Evolutionary conservation across 1,140 invertebrate species (phyloP), one percentile per base, ranked within the genome.

Genomic region (Drosophila guanche): DNA sequence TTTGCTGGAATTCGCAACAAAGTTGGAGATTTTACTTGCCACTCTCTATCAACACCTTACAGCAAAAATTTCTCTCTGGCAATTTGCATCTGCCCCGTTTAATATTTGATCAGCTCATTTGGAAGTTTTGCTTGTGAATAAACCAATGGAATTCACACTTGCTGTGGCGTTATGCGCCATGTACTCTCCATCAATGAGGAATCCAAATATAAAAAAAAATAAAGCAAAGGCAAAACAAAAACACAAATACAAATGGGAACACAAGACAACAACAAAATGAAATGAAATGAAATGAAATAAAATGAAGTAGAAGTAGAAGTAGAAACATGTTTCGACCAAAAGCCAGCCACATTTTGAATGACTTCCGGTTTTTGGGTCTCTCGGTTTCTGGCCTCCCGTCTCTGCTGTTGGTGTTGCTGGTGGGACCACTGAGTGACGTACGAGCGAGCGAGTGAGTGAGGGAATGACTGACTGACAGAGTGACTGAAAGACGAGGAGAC

Each of bases 301-400:
- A 20, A 25, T 16, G n/a, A 12, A 33, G 16, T n/a, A 42, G 14
- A 16, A 5, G 14, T 27, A 54, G 58, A 68, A 58, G 47, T 42
- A 52, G 68, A 74, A 57, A 74, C 60, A 52, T 74, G 69, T 53
- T 74, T 65, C 70, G 51, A 27, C 41, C 43, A 37, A 37, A 55
- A 55, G 10, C 53, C 40, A 55, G 10, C 53, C 40, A 55, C 52
- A 40, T 20, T 54, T 40, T 37, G 52, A 40, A 63, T 41, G 59
- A 56, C 70, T 74, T 74, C 70, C 70, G 70, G 70, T 74, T 74
- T 74, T 41, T 58, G 70, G 71, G 67, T 71, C 61, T 61, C 23
- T 58, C 47, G 33, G 46, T 58, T 37, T 43, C 29, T 33, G 29
- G 29, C 8, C 8, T 33, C 29, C 8, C 27, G 27, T 7, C 27